A percentile compares a stretch with the other conserved stretches of the same genome.
These are phyloP conservation scores for Sebastes kiyomatsui DNA, from an alignment of 2,797 vertebrate genomes.

Conservation along the genomic window DNA sequence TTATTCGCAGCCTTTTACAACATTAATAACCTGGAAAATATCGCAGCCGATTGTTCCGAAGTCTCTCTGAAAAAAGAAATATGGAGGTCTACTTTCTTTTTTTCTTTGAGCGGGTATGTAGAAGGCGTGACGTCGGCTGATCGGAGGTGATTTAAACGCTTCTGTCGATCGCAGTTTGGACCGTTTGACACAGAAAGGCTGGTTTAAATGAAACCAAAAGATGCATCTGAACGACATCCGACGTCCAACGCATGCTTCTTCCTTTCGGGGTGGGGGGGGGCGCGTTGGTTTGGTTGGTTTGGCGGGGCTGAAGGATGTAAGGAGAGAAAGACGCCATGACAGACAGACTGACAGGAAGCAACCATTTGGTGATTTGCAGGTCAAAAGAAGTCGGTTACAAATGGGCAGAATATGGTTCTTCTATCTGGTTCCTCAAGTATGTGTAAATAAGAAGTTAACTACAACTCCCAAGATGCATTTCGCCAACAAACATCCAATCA, in stretches of 20 bases:
- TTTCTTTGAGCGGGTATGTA: constrained; percentile 20
- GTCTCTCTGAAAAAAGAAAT: constrained; percentile 64
- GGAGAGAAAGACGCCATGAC: background rate
- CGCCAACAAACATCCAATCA: background rate
- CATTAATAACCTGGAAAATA: constrained; percentile 97
- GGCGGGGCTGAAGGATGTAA: background rate
- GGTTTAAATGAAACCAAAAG: no score
- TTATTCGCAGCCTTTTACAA: constrained; percentile 89
- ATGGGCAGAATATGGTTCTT: no score
- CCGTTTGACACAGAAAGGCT: no score
- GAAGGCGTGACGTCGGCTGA: background rate
- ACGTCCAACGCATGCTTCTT: no score
- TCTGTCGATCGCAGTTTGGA: no score
- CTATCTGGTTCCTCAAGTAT: background rate
- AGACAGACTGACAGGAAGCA: background rate
- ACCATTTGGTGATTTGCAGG: background rate
- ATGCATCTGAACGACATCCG: no score
- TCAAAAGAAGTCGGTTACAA: background rate
- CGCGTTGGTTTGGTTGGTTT: background rate
- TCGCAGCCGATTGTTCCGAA: constrained; percentile 58
- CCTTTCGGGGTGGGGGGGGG: background rate
- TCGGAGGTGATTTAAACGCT: background rate
- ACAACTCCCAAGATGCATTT: background rate
- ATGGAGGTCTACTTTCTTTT: constrained; percentile 57
- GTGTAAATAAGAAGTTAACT: background rate